A percentile compares a stretch with the other conserved stretches of the same genome.
Conservation (phyloP, 1,140 invertebrate genomes). For the Scylla paramamosain region DNA sequence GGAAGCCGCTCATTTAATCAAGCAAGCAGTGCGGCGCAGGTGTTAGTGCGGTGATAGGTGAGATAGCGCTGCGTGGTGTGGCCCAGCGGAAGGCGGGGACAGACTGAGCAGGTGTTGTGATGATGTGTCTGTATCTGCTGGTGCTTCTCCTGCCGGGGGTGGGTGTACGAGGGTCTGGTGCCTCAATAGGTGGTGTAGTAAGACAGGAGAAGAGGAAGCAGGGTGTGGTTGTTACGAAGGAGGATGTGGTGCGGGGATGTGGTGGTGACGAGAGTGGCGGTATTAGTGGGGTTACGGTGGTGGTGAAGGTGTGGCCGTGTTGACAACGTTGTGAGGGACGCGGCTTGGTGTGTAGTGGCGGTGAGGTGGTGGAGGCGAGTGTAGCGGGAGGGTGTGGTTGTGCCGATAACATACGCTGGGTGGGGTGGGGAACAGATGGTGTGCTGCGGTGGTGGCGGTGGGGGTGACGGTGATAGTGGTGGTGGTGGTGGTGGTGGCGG, state of each 20-base stretch:
- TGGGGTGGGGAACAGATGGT: not conserved
- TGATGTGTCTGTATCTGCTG: not conserved
- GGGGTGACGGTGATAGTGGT: not conserved
- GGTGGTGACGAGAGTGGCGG: not conserved
- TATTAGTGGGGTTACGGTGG: not conserved
- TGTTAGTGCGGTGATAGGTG: not conserved
- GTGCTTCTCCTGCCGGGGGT: no score
- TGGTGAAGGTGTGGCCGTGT: not conserved
- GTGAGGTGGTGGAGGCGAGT: no score
- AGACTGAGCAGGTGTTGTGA: not conserved
- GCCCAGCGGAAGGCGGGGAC: not conserved
- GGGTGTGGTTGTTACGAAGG: not conserved
- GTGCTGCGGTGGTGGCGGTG: not conserved
- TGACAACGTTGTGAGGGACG: not conserved
- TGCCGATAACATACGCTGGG: not conserved
- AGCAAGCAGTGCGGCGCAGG: not conserved
- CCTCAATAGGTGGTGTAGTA: not conserved
- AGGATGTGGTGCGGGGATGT: not conserved
- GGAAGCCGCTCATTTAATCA: constrained; percentile 2
- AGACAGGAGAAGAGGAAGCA: not conserved
- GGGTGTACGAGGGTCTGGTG: no score
- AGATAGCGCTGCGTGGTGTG: not conserved
- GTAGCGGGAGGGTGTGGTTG: no score
- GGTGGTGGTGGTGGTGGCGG: not conserved
- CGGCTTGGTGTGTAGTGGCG: no score